Evolutionary conservation across 2,888 invertebrate genomes (phyloP), one percentile per base, ranked within the genome.

Genomic region (Chrysodeixis includens): DNA sequence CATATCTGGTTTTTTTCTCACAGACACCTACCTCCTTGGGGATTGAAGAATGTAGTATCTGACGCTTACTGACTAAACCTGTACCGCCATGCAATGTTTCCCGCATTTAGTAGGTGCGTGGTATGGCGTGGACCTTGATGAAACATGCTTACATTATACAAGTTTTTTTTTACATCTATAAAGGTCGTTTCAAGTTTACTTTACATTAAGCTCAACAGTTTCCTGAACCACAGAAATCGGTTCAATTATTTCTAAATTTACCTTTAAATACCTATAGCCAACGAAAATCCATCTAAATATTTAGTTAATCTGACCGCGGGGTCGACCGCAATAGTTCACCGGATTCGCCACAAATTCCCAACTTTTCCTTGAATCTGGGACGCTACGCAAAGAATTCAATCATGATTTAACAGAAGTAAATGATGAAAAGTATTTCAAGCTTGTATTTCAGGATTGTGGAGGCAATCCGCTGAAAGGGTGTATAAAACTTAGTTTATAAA

Each of bases 241-340:
- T 1, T 40, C 14, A 51, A 22, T 26, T 51, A 6, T 26, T 22
- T 51, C 20, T 6, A 26, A 51, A 22, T 26, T 22, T 10, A 44
- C 2, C 16, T 12, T 18, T 40, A 56, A 22, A 46, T 46, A 54
- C 26, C 2, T 56, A 30, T 46, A 14, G 1, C 9, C 7, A 8
- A 52, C 40, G 26, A 2, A 55, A 66, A 69, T 57, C 55, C 55
- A 30, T 57, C 32, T 35, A 51, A 66, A 77, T 66, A 69, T 65
- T 65, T 56, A 51, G 49, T 69, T 65, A 76, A 73, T 69, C 69
- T 62, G 60, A 69, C 69, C 65, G 58, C 60, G 52, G 30, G 53
- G 66, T 46, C 20, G 40, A 76, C 76, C 70, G 56, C 70, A 78
- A 62, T 64, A 69, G 63, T 71, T 74, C 16, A 5, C 22, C 16